phyloP scores from a whole-genome alignment of 2,888 invertebrate species.

The Piscicola geometra region DNA sequence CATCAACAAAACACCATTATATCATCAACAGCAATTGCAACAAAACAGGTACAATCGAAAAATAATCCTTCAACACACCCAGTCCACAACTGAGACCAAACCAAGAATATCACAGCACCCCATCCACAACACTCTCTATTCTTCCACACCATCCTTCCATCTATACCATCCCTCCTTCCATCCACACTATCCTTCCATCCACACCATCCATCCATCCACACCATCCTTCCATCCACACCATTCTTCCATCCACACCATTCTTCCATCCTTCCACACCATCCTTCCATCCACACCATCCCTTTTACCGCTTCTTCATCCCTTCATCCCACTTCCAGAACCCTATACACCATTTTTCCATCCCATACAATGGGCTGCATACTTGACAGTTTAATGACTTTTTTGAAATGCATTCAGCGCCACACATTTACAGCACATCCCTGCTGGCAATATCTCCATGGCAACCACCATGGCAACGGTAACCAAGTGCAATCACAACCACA shows the following conservation, averaged over 20 bases:
- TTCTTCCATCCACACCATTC: not conserved
- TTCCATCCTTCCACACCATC: constrained; percentile 20
- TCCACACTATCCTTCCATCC: not conserved
- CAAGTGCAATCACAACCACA: no score
- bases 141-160: not conserved
- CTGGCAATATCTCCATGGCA: no score
- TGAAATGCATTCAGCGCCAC: no score
- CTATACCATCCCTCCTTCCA: not conserved
- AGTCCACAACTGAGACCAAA: no score
- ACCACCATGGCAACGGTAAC: no score
- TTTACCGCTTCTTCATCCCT: constrained; percentile 10
- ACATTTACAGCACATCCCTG: not conserved
- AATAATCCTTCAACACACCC: not conserved
- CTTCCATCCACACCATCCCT: not conserved
- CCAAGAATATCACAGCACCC: not conserved
- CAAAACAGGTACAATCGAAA: not conserved
- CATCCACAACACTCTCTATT: not conserved
- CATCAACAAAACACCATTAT: not conserved
- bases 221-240: constrained; percentile 11
- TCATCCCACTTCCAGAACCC: not conserved
- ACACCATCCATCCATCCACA: not conserved
- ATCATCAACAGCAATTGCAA: not conserved
- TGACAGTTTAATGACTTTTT: no score
- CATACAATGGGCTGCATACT: not conserved
- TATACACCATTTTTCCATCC: not conserved